Conservation (phyloP, 92 coral and sea anemone genomes). For the Bergia sp. region DNA sequence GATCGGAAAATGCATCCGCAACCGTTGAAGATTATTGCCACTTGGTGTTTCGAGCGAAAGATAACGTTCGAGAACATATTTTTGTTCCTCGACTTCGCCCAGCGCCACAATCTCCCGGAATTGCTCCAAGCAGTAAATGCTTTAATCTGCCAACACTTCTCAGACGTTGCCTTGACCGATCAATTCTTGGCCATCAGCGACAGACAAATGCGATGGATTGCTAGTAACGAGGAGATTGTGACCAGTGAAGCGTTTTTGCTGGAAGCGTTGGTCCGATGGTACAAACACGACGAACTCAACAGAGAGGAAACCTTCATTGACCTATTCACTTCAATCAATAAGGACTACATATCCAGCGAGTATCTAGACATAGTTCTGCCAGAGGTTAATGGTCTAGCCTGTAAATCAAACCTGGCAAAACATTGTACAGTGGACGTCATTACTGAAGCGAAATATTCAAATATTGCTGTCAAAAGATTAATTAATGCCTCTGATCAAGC, state of each 20-base stretch:
- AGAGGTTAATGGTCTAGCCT: background rate
- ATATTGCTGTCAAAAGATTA: background rate
- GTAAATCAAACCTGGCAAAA: background rate
- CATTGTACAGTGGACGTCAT: background rate
- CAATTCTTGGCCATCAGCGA: constrained; percentile 5
- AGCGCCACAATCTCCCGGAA: background rate
- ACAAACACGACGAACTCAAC: background rate
- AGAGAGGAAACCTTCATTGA: constrained; percentile 7
- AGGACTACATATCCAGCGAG: background rate
- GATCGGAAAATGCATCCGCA: background rate
- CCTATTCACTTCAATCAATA: background rate
- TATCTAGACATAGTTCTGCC: background rate
- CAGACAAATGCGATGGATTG: constrained; percentile 7
- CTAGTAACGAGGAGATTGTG: background rate
- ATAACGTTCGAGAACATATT: background rate
- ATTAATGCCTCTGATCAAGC: background rate
- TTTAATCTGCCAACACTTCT: constrained; percentile 12
- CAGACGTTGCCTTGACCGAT: background rate
- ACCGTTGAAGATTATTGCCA: background rate
- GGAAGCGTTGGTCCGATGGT: constrained; percentile 28
- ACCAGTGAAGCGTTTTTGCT: constrained; percentile 5
- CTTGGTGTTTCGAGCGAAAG: background rate
- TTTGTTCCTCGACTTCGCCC: background rate
- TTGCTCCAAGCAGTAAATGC: background rate
- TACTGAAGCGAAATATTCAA: background rate